These are phyloP conservation scores for Oreochromis niloticus DNA, from an alignment of 2,113 vertebrate genomes.

Conservation along the genomic window DNA sequence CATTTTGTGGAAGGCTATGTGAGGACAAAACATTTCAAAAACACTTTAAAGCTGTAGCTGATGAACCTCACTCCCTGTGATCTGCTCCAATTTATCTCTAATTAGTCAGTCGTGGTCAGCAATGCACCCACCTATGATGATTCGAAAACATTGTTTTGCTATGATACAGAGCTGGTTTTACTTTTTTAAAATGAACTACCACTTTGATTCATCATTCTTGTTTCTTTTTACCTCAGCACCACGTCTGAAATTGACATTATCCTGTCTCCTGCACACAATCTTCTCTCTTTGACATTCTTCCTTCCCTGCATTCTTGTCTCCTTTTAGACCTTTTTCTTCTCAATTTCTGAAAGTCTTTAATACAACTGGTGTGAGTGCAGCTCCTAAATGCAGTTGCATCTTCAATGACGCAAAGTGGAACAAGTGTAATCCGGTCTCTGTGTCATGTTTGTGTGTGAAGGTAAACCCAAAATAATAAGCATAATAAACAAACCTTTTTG, in stretches of 20 bases:
- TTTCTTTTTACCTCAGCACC: background rate
- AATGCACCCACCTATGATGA: constrained; percentile 12
- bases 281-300: background rate
- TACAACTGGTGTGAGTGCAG: background rate
- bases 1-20: background rate
- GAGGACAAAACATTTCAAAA: background rate
- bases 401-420: background rate
- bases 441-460: background rate
- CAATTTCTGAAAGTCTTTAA: background rate
- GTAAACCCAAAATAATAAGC: background rate
- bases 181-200: background rate
- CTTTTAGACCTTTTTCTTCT: background rate
- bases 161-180: background rate
- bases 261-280: background rate
- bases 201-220: background rate
- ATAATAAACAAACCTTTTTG: background rate
- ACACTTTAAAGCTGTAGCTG: background rate
- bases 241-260: background rate
- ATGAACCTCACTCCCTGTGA: background rate
- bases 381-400: background rate
- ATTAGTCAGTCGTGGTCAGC: constrained; percentile 49
- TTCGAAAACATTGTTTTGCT: constrained; percentile 13
- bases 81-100: constrained; percentile 22
- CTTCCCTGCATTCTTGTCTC: background rate
- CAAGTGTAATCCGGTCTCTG: background rate